Percentiles rank a stretch among this genome's conserved stretches.
These are phyloP conservation scores for Acanthococcus lagerstroemiae DNA, from an alignment of 2,888 invertebrate genomes.

Conservation along the genomic window DNA sequence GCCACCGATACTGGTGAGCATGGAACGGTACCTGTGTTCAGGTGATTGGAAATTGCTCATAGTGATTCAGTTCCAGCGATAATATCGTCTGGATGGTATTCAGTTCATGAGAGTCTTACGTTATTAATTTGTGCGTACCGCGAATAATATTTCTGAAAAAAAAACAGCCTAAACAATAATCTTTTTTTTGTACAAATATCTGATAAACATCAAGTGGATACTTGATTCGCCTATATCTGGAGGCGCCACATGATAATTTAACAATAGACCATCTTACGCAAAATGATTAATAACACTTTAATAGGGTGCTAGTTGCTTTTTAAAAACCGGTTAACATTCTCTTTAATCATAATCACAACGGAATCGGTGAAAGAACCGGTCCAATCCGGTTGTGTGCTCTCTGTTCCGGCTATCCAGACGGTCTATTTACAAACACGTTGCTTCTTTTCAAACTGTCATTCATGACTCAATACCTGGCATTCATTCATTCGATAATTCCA, in stretches of 20 bases:
- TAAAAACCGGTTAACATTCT: slow-evolving; percentile 27
- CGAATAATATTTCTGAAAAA: too few relatives aligned
- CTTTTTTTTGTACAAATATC: too few relatives aligned
- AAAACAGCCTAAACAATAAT: too few relatives aligned
- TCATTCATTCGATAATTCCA: slow-evolving; percentile 26
- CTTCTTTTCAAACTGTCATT: slow-evolving; percentile 27
- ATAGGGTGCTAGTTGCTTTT: slow-evolving; percentile 27
- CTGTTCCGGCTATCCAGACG: slow-evolving; percentile 20
- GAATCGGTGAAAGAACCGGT: slow-evolving; percentile 29
- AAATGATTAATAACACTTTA: slow-evolving; percentile 27
- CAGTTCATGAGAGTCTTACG: too few relatives aligned
- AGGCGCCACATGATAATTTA: slow-evolving; percentile 25
- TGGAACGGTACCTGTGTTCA: too few relatives aligned
- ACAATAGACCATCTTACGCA: slow-evolving; percentile 26
- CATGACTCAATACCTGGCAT: slow-evolving; percentile 26
- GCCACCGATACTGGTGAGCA: too few relatives aligned
- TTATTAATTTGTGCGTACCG: too few relatives aligned
- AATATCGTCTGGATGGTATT: too few relatives aligned
- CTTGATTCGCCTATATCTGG: too few relatives aligned
- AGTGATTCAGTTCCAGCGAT: too few relatives aligned
- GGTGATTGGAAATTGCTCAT: too few relatives aligned
- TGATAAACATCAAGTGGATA: too few relatives aligned
- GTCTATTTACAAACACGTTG: slow-evolving; percentile 27
- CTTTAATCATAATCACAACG: slow-evolving; percentile 22
- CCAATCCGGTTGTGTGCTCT: slow-evolving; percentile 21